A percentile compares a stretch with the other conserved stretches of the same genome.
These are phyloP conservation scores for Desmodus rotundus DNA, from an alignment of 2,113 vertebrate species.

Conservation along the genomic window DNA sequence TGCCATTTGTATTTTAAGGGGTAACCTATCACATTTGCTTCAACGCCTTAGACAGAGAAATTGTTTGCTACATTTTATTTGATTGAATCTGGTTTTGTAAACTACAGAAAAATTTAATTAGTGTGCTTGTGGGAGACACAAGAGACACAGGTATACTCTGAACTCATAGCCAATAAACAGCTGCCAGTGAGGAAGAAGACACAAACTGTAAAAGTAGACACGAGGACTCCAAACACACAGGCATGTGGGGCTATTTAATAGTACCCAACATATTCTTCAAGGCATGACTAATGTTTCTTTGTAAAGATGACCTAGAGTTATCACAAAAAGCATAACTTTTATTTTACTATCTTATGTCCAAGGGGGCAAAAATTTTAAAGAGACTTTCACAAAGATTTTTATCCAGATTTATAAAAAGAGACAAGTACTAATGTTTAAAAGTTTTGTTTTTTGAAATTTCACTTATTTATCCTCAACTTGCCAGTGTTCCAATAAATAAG, in stretches of 20 bases:
- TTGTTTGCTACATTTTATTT: neutral
- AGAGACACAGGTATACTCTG: neutral
- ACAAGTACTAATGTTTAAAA: neutral
- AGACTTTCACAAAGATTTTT: neutral
- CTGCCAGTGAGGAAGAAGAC: neutral
- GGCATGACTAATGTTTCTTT: neutral
- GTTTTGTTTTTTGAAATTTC: neutral
- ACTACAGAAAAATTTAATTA: neutral
- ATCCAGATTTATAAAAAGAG: neutral
- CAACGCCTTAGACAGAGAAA: neutral
- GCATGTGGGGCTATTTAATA: neutral
- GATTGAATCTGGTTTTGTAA: conserved; percentile 15
- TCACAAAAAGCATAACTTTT: neutral
- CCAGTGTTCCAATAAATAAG: neutral
- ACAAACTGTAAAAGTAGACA: neutral
- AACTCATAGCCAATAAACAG: neutral
- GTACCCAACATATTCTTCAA: neutral
- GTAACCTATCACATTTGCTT: neutral
- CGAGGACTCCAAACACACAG: neutral
- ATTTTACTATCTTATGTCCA: neutral
- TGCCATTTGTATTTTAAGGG: neutral
- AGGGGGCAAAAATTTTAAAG: neutral
- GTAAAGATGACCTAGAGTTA: neutral
- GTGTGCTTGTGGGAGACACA: neutral
- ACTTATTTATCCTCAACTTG: neutral